Conservation (phyloP, 2,797 vertebrate genomes). For the Carduelis carduelis region DNA sequence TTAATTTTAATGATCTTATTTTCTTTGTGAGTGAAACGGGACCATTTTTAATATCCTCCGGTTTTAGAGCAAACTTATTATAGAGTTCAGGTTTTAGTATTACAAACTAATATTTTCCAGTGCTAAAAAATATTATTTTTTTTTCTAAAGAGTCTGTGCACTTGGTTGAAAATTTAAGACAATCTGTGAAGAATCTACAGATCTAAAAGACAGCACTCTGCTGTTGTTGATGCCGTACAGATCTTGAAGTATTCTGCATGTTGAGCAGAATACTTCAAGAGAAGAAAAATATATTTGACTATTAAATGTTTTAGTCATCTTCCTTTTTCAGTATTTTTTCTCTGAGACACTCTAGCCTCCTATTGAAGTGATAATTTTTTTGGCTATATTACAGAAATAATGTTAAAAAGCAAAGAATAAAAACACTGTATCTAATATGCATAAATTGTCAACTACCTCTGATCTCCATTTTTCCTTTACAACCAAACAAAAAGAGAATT, state of each 20-base stretch:
- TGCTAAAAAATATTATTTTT: not conserved
- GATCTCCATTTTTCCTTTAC: not conserved
- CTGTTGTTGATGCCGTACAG: not conserved
- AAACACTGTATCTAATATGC: not conserved
- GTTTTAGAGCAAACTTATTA: not conserved
- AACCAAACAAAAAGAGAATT: not conserved
- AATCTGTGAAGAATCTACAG: not conserved
- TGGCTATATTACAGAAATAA: not conserved
- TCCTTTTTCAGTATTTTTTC: conserved; percentile 1
- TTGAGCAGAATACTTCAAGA: not conserved
- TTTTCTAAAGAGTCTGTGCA: not conserved
- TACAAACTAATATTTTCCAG: not conserved
- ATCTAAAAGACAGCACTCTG: not conserved
- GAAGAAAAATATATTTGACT: conserved; percentile 18
- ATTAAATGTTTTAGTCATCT: not conserved
- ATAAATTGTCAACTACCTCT: not conserved
- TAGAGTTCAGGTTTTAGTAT: not conserved
- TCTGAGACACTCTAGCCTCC: not conserved
- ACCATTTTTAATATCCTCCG: not conserved
- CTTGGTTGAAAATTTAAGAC: not conserved
- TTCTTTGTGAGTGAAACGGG: not conserved
- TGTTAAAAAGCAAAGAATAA: conserved; percentile 1
- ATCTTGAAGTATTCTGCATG: not conserved
- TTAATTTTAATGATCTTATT: not conserved
- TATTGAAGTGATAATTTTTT: conserved; percentile 46